Evolutionary conservation across 2,113 vertebrate genomes (phyloP).

Genomic region (Myotis yumanensis): DNA sequence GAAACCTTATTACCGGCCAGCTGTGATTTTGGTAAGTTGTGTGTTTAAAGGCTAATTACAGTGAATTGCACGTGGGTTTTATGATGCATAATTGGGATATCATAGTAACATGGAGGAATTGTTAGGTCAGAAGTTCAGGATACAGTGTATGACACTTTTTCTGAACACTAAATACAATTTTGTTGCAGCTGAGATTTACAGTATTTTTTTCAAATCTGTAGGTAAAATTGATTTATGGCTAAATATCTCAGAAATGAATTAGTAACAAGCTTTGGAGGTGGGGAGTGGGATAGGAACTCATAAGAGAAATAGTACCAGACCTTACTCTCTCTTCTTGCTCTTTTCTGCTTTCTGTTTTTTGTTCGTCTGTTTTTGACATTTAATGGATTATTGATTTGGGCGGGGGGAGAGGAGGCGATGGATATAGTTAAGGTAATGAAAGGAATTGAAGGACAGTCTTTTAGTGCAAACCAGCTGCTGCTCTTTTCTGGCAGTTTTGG

Average conservation of each 20-base stretch:
- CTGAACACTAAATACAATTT: neutral
- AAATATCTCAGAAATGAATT: conserved; percentile 1
- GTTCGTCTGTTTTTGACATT: neutral
- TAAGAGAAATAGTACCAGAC: neutral
- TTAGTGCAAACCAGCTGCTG: neutral
- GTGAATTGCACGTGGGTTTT: neutral
- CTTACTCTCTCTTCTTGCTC: neutral
- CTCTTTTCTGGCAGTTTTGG: neutral
- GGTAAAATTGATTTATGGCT: neutral
- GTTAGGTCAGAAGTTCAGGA: neutral
- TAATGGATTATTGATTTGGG: neutral
- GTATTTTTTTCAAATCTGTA: conserved; percentile 3
- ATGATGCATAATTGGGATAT: neutral
- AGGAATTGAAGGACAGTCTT: neutral
- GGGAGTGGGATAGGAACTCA: neutral
- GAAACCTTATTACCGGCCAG: conserved; percentile 88
- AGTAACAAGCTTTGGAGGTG: neutral
- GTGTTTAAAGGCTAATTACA: conserved; percentile 12
- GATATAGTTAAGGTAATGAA: neutral
- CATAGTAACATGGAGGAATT: neutral
- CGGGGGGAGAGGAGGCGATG: neutral
- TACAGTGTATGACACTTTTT: neutral
- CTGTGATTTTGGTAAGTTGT: conserved; percentile 94
- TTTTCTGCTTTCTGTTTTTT: neutral
- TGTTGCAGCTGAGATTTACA: conserved; percentile 1